phyloP scores from a whole-genome alignment of 2,797 vertebrate species.

The Thripadectes ignobilis region DNA sequence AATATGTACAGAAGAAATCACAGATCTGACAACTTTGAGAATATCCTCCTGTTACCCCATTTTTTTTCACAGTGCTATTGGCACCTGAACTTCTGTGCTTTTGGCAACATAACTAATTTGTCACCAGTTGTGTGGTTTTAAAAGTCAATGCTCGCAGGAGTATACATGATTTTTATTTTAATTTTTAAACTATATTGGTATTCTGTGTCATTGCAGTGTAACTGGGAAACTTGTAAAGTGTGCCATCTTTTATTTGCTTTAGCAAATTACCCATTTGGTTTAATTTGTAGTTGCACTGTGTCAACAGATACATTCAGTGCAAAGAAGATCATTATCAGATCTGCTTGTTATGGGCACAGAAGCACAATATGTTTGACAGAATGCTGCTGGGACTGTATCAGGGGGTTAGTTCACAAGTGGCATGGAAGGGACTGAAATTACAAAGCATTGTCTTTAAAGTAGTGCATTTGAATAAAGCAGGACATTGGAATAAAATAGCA shows the following conservation, averaged over 20 bases:
- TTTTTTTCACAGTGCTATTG: neutral
- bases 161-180: neutral
- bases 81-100: neutral
- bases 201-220: neutral
- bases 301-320: neutral
- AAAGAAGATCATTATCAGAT: neutral
- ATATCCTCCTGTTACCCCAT: fast-evolving
- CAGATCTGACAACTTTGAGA: neutral
- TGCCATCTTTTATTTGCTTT: neutral
- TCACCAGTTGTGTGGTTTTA: neutral
- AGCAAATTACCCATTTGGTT: neutral
- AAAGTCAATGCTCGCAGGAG: neutral
- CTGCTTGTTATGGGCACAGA: neutral
- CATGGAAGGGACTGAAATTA: neutral
- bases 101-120: neutral
- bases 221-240: neutral
- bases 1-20: neutral
- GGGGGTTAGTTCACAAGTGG: neutral
- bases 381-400: neutral
- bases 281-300: neutral
- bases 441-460: neutral
- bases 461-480: neutral
- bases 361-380: neutral
- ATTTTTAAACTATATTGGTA: neutral
- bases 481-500: neutral